phyloP scores from a whole-genome alignment of 2,113 vertebrate genomes.

The Oxyura jamaicensis region DNA sequence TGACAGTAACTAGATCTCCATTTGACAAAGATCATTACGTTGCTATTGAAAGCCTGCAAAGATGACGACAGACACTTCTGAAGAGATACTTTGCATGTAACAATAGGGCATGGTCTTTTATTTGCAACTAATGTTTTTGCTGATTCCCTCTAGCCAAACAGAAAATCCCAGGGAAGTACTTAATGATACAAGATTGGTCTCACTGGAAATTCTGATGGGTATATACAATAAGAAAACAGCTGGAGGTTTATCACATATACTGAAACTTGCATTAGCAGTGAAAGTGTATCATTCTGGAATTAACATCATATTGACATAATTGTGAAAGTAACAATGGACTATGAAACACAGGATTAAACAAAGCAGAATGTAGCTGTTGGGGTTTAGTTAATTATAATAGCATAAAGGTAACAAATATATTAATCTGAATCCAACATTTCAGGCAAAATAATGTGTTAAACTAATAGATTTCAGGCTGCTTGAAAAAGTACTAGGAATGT shows the following conservation, averaged over 20 bases:
- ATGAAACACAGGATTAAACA: neutral
- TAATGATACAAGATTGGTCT: neutral
- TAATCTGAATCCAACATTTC: neutral
- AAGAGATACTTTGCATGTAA: constrained; percentile 41
- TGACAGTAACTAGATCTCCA: constrained; percentile 55
- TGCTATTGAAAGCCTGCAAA: constrained; percentile 48
- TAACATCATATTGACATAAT: neutral
- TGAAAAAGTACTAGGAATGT: neutral
- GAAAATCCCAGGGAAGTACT: constrained; percentile 6
- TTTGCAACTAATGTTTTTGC: constrained; percentile 3
- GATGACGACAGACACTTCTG: constrained; percentile 55
- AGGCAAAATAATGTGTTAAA: neutral
- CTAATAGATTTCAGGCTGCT: neutral
- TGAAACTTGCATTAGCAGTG: neutral
- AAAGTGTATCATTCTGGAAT: neutral
- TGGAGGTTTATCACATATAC: neutral
- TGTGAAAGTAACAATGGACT: neutral
- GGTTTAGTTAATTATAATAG: neutral
- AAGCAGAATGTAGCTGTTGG: neutral
- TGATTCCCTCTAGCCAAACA: constrained; percentile 8
- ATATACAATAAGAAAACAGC: neutral
- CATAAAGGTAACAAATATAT: neutral
- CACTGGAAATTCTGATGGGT: neutral
- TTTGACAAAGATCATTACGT: constrained; percentile 61
- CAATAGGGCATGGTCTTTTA: neutral